A percentile compares a stretch with the other conserved stretches of the same genome.
phyloP scores from a whole-genome alignment of 2,113 vertebrate species.

The Atherinomorus stipes region DNA sequence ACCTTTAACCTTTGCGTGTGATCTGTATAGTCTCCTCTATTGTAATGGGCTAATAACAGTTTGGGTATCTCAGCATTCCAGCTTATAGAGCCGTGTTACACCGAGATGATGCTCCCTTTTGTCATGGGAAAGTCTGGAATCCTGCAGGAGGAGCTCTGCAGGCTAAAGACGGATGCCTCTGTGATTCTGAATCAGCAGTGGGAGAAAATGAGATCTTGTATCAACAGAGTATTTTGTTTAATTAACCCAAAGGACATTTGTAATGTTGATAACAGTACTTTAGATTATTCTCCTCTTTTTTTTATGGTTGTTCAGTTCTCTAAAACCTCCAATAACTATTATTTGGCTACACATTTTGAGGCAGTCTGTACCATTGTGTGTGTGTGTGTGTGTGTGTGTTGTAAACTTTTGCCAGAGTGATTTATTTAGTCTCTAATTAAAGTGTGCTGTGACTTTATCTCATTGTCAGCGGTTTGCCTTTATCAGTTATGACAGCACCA shows the following conservation, averaged over 20 bases:
- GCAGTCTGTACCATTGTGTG: background rate
- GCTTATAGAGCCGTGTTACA: background rate
- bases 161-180: background rate
- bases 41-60: no score
- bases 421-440: constrained; percentile 41
- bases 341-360: background rate
- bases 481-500: constrained; percentile 17
- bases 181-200: background rate
- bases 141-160: background rate
- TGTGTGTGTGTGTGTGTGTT: constrained; percentile 26
- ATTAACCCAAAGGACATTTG: background rate
- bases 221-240: background rate
- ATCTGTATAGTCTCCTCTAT: no score
- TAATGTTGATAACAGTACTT: background rate
- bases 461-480: constrained; percentile 27
- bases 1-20: no score
- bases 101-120: background rate
- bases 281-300: background rate
- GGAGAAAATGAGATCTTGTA: background rate
- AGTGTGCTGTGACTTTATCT: constrained; percentile 25
- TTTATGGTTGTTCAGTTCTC: background rate
- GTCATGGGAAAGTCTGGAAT: background rate
- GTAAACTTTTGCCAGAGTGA: constrained; percentile 24
- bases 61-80: background rate
- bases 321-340: background rate